Conservation (phyloP, 2,797 vertebrate species). For the Eurystomus glaucurus region DNA sequence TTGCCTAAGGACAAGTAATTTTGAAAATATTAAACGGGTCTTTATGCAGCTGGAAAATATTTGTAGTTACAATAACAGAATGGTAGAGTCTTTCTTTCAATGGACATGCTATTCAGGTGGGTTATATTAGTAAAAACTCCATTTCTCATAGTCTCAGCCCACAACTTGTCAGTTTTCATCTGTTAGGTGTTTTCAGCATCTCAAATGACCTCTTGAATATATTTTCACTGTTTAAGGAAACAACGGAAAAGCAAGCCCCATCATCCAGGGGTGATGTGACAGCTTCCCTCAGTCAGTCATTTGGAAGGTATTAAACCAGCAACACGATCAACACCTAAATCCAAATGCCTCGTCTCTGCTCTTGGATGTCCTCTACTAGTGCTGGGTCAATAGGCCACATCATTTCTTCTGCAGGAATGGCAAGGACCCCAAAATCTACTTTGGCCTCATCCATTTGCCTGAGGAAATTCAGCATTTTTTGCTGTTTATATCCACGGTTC, state of each 20-base stretch:
- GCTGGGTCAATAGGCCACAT: slow-evolving; percentile 3
- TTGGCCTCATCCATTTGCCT: slow-evolving; percentile 12
- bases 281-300: not conserved
- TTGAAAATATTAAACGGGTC: slow-evolving; percentile 15
- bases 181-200: not conserved
- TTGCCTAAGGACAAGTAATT: slow-evolving; percentile 14
- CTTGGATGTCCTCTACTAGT: not conserved
- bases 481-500: slow-evolving; percentile 48
- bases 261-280: not conserved
- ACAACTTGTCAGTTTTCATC: not conserved
- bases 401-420: slow-evolving; percentile 9
- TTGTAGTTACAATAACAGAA: not conserved
- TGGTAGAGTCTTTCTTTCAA: not conserved
- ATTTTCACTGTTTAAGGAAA: not conserved
- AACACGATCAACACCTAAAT: not conserved
- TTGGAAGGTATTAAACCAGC: slow-evolving; percentile 8
- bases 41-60: slow-evolving; percentile 50
- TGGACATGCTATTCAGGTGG: slow-evolving; percentile 32
- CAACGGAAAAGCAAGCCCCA: not conserved
- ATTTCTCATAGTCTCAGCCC: not conserved
- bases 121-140: not conserved
- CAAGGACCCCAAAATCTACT: slow-evolving; percentile 10
- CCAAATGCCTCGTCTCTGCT: slow-evolving; percentile 1
- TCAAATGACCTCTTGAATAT: not conserved
- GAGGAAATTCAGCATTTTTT: slow-evolving; percentile 26